A percentile compares a stretch with the other conserved stretches of the same genome.
Conservation (phyloP, 2,888 invertebrate species). For the Pristionchus japonicus region DNA sequence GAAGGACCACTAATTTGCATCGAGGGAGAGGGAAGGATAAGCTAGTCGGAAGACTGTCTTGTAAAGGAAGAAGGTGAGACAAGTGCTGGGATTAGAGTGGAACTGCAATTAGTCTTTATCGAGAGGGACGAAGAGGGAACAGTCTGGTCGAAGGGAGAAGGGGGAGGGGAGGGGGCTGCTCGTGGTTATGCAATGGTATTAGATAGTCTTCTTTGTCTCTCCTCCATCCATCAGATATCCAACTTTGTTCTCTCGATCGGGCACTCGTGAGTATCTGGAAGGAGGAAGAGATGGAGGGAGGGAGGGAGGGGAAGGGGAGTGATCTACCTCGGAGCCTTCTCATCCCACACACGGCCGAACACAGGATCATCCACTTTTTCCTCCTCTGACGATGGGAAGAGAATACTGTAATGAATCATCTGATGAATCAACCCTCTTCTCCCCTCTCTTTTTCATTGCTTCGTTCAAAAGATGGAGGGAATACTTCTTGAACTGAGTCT, state of each 20-base stretch:
- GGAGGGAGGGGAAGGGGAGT: neutral
- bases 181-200: neutral
- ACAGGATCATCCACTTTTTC: slow-evolving; percentile 32
- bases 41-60: neutral
- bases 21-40: neutral
- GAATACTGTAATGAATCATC: slow-evolving; percentile 24
- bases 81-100: neutral
- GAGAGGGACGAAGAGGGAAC: slow-evolving; percentile 7
- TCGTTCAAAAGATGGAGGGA: neutral
- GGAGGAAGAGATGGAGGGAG: neutral
- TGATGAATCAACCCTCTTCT: neutral
- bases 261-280: slow-evolving; percentile 29
- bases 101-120: slow-evolving; percentile 1
- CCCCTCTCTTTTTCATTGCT: neutral
- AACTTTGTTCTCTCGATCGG: neutral
- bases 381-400: neutral
- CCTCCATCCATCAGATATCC: slow-evolving; percentile 33
- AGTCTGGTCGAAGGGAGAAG: neutral
- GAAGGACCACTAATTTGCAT: slow-evolving; percentile 20
- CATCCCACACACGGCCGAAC: neutral
- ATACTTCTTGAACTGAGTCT: slow-evolving; percentile 3
- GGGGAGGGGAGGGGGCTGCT: neutral
- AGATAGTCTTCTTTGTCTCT: neutral
- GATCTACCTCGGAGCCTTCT: slow-evolving; percentile 17
- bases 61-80: neutral